Evolutionary conservation across 2,888 invertebrate species (phyloP), one percentile per base, ranked within the genome.

Genomic region (Abrostola triplasia): DNA sequence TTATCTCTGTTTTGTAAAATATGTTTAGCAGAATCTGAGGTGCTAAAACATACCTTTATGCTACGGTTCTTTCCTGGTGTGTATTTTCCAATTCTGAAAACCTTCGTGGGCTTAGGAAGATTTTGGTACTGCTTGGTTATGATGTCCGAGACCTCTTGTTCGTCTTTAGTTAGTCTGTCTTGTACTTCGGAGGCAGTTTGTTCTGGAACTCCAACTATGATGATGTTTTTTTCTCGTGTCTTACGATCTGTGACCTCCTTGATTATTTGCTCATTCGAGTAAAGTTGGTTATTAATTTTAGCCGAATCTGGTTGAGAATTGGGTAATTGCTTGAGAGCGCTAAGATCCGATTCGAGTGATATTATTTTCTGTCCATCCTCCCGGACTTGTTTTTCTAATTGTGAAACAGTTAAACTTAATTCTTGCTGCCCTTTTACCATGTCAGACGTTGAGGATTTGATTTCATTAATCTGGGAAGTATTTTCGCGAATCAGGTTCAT

Each of bases 401-500:
- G 36, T 9, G 36, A 42, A 6, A 61, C 54, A 35, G 11, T 54
- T 8, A 8, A 11, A 37, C 49, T 48, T 11, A 61, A 36, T 10
- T 36, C 4, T 5, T 37, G 36, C 7, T 44, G 50, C 37, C 50
- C 50, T 0, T 0, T 9, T 37, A 12, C 11, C 10, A 62, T 12
- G 11, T 9, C 6, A 11, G 36, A 50, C 35, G 12, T 24, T 6
- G 52, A 53, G 7, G n/a, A 37, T 59, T 59, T 51, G 9, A 59
- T 60, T 4, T 55, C 53, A 40, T 48, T 60, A 40, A 60, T 40
- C 38, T 48, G 57, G 6, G 7, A 9, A n/a, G 13, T 13, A 52
- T 59, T 59, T 52, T 47, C 44, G 0, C 52, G 47, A 35, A 59
- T 52, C n/a, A 52, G 38, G 52, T 57, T 49, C n/a, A n/a, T n/a